Evolutionary conservation across 2,113 vertebrate genomes (phyloP), one percentile per base, ranked within the genome.

Genomic region (Jaculus jaculus): DNA sequence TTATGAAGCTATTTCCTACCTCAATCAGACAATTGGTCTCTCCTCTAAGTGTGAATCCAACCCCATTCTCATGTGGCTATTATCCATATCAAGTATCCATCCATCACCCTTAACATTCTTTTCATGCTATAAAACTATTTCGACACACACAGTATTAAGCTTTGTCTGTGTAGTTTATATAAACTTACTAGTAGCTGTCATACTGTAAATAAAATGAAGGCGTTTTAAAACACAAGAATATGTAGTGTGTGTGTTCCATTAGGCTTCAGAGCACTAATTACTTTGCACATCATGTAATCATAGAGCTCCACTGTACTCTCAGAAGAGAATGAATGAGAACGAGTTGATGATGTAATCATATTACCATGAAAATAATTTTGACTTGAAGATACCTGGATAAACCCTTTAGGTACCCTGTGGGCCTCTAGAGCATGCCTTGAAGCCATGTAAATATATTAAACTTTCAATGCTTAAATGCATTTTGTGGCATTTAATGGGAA

Each of bases 1-100:
- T 84, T 2, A 84, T 24, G 39, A 47, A 32, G 5, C 17, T 6
- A 3, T 10, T 23, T 26, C 9, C 60, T 26, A 3, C 9, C n/a
- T 58, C n/a, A 7, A 18, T 10, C 47, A 23, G 80, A 32, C 0
- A 0, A 1, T 11, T 18, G 2, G 12, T n/a, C 82, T 77, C n/a
- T n/a, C 10, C 2, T 26, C 4, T 47, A 3, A 1, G 21, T 8
- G 21, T 37, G 28, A 77, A 58, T n/a, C 5, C 28, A 66, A 73
- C 73, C 2, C 21, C 37, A 34, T 8, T 3, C 12, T 91, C 17
- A 11, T 1, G 28, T 30, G 34, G 8, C 9, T 9, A 2, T 51
- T 60, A 37, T 8, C 4, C 17, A 30, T 15, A 6, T 92, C 42
- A 74, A 4, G 20, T n/a, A 26, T 51, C 18, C 39, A 32, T 17